phyloP scores from a whole-genome alignment of 2,888 invertebrate species.

The Rhyacophila evoluta region DNA sequence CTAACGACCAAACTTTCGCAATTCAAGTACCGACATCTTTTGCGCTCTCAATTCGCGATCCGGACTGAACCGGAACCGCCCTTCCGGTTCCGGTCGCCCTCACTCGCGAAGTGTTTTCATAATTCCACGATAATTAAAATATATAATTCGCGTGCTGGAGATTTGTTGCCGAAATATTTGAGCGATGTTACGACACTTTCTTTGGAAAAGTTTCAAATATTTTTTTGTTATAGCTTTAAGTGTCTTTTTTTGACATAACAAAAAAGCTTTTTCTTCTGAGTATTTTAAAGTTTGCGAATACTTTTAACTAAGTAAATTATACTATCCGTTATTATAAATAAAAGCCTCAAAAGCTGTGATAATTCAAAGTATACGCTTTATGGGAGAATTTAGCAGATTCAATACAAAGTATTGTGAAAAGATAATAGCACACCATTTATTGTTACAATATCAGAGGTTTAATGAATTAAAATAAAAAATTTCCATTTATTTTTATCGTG shows the following conservation, averaged over 20 bases:
- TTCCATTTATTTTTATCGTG: too few species aligned
- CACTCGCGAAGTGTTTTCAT: slow-evolving; percentile 22
- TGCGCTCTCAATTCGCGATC: slow-evolving; percentile 26
- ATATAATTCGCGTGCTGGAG: not conserved
- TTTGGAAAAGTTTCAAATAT: not conserved
- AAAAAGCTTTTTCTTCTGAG: not conserved
- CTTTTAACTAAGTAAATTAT: too few species aligned
- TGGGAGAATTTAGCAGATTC: too few species aligned
- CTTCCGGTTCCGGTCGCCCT: not conserved
- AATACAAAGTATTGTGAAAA: too few species aligned
- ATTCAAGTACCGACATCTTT: slow-evolving; percentile 31
- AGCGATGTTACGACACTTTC: slow-evolving; percentile 8
- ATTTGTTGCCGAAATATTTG: slow-evolving; percentile 19
- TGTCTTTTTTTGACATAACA: not conserved
- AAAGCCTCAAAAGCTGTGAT: too few species aligned
- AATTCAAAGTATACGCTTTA: too few species aligned
- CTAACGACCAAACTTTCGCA: slow-evolving; percentile 32
- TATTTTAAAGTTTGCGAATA: not conserved
- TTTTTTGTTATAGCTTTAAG: not conserved
- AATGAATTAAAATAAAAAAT: too few species aligned
- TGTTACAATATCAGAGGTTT: too few species aligned
- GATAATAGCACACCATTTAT: too few species aligned
- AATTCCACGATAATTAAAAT: slow-evolving; percentile 16
- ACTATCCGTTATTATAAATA: too few species aligned
- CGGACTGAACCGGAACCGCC: not conserved